Percentiles rank a stretch among this genome's conserved stretches.
Evolutionary conservation across 2,797 vertebrate species (phyloP).

Genomic region (Onychomys leucogaster): DNA sequence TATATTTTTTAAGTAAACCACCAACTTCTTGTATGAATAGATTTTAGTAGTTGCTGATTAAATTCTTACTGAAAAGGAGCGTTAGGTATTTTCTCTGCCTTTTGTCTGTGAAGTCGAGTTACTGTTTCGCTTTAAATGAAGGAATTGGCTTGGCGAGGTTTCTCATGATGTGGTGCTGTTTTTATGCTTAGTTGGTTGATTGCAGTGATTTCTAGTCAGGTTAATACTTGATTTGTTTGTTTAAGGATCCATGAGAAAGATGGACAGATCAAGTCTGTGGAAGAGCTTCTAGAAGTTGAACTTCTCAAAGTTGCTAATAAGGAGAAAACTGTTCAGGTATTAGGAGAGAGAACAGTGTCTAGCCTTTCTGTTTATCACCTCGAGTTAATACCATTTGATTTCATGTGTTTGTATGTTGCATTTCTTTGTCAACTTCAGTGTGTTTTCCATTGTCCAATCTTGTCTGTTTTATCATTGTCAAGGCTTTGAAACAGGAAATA

Average conservation of each 20-base stretch:
- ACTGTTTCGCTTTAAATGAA: neutral
- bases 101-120: neutral
- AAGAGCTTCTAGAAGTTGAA: conserved; percentile 92
- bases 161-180: neutral
- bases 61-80: conserved; percentile 48
- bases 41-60: conserved; percentile 7
- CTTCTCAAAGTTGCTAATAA: conserved; percentile 89
- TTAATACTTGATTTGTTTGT: conserved; percentile 64
- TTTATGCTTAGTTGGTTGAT: conserved; percentile 32
- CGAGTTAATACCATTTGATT: conserved; percentile 81
- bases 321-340: conserved; percentile 92
- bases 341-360: neutral
- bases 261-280: conserved; percentile 91
- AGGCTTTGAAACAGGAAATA: conserved; percentile 95
- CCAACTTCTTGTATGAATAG: neutral
- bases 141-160: conserved; percentile 41
- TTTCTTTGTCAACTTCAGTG: conserved; percentile 82
- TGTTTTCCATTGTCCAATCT: conserved; percentile 90
- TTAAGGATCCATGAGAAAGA: conserved; percentile 94
- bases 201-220: conserved; percentile 38
- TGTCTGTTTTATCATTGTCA: conserved; percentile 90
- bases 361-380: conserved; percentile 61
- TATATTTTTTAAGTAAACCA: conserved; percentile 12
- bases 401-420: conserved; percentile 82
- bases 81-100: neutral